These are phyloP conservation scores for Manis crassicaudata DNA, from an alignment of 2,797 vertebrate species.

Conservation along the genomic window DNA sequence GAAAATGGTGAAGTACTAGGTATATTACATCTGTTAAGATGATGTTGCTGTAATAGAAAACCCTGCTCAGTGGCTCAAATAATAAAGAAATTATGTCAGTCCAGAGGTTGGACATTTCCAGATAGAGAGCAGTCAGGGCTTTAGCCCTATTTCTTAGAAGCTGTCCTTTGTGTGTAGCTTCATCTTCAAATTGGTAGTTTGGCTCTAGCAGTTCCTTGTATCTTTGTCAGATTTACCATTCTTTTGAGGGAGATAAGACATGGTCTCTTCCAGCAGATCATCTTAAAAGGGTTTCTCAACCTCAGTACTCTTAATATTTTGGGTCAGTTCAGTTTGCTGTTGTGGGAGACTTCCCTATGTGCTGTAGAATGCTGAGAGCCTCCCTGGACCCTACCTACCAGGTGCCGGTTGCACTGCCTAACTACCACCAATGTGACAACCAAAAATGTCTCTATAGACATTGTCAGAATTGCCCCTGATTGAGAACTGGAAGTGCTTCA, in stretches of 20 bases:
- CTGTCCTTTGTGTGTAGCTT: neutral
- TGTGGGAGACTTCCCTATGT: neutral
- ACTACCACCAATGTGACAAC: neutral
- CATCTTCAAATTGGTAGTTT: neutral
- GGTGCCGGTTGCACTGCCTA: neutral
- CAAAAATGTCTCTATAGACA: neutral
- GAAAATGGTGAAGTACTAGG: neutral
- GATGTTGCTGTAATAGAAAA: neutral
- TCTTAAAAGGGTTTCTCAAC: neutral
- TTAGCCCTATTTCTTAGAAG: neutral
- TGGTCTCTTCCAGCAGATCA: neutral
- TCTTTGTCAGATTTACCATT: neutral
- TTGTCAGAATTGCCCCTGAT: neutral
- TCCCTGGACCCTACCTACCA: neutral
- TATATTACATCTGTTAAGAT: neutral
- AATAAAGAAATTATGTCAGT: neutral
- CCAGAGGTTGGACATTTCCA: neutral
- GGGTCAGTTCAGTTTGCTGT: neutral
- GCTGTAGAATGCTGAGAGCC: neutral
- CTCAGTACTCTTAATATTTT: neutral
- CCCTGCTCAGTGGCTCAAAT: neutral
- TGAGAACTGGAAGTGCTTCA: neutral
- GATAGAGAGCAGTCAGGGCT: neutral
- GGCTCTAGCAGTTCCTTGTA: neutral
- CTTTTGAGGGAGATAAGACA: neutral